Evolutionary conservation across 2,113 vertebrate species (phyloP), one percentile per base, ranked within the genome.

Genomic region (Camelus dromedarius): DNA sequence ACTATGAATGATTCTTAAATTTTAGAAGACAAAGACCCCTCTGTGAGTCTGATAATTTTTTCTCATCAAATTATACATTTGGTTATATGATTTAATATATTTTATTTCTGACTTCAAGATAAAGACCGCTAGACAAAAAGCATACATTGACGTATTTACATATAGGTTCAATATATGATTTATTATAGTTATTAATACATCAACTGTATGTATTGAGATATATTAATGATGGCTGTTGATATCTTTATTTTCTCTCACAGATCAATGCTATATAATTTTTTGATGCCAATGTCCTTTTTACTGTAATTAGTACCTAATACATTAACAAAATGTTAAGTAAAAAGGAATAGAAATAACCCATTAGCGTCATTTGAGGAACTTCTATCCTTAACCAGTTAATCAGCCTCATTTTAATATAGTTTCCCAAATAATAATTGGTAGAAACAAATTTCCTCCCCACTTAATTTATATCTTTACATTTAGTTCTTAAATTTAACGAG

Each of bases 381-480:
- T 91, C 30, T 76, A 81, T 3, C 0, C 20, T 95, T 52, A 56
- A 66, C 54, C 7, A 93, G 62, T 73, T 87, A 96, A 66, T 80
- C 2, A 69, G 6, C 3, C 11, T 93, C 4, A 64, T 60, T 82
- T 92, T 60, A 9, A 52, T 42, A 77, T 15, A 0, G 0, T 28
- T 92, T 86, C 89, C 93, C 28, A 90, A 92, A 83, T 95, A 77
- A 26, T 67, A 89, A 67, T 30, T 24, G 35, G 5, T 81, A 13
- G 81, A 84, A 89, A 35, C 1, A 77, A 56, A 75, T 76, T 69
- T 96, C 0, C 6, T 93, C 58, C 58, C 66, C 19, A 62, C 70
- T 73, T 91, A 72, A 48, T 50, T 89, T 92, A n/a, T 87, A 42
- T 46, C 38, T 85, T 92, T 87, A 38, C 4, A 89, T 60, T 56